These are phyloP conservation scores for Schlechtendalia chinensis DNA, from an alignment of 1,140 invertebrate genomes.

Conservation along the genomic window DNA sequence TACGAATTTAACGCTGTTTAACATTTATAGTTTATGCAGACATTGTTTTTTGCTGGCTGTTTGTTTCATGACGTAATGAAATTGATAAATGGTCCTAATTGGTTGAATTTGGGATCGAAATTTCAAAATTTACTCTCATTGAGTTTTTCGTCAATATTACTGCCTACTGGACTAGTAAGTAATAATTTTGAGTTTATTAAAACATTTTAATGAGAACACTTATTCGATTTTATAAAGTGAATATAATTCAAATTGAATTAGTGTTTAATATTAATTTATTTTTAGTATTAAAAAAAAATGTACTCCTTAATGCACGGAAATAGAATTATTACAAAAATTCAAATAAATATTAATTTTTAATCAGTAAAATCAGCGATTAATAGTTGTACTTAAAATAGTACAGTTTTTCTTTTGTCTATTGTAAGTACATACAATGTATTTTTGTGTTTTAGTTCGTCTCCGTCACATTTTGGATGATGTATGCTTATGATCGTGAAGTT, in stretches of 20 bases:
- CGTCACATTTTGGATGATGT: constrained; percentile 68
- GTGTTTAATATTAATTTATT: too few relatives aligned
- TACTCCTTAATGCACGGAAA: too few relatives aligned
- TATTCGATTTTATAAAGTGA: neutral
- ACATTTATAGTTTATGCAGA: constrained; percentile 41
- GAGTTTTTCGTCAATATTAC: constrained; percentile 15
- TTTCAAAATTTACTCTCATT: constrained; percentile 29
- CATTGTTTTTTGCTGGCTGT: constrained; percentile 23
- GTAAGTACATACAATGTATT: too few relatives aligned
- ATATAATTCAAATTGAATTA: too few relatives aligned
- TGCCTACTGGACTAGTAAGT: constrained; percentile 25
- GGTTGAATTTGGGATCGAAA: constrained; percentile 27
- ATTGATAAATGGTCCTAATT: constrained; percentile 37
- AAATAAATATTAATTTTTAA: too few relatives aligned
- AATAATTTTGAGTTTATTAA: neutral
- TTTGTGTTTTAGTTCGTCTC: constrained; percentile 63
- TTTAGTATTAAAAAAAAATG: too few relatives aligned
- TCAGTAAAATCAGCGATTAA: too few relatives aligned
- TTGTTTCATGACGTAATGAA: constrained; percentile 46
- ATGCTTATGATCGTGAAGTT: constrained; percentile 66
- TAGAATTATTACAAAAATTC: too few relatives aligned
- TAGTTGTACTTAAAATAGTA: too few relatives aligned
- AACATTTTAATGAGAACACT: too few relatives aligned
- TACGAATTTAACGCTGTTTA: neutral
- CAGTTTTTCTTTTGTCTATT: too few relatives aligned